Conservation (phyloP, 2,797 vertebrate genomes). For the Champsocephalus esox region DNA sequence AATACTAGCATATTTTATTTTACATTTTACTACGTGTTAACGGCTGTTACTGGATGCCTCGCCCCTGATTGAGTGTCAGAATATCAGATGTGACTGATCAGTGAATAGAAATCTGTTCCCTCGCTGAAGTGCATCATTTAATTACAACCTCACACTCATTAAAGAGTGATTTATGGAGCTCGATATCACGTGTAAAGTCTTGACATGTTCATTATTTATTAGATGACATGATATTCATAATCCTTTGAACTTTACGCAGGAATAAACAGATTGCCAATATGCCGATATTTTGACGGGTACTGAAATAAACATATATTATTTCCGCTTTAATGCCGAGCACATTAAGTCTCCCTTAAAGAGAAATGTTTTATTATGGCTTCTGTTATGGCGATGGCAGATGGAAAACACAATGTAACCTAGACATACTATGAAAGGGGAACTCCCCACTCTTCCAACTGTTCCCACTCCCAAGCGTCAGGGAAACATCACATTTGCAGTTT, state of each 20-base stretch:
- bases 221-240: not conserved
- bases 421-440: too few species aligned
- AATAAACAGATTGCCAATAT: not conserved
- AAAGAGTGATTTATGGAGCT: not conserved
- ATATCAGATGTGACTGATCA: slow-evolving; percentile 11
- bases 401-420: too few species aligned
- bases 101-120: not conserved
- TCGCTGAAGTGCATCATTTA: slow-evolving; percentile 16
- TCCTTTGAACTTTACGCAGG: not conserved
- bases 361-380: too few species aligned
- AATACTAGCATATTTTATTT: not conserved
- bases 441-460: too few species aligned
- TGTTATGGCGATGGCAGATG: too few species aligned
- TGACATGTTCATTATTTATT: not conserved
- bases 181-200: not conserved
- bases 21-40: not conserved
- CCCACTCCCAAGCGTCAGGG: too few species aligned
- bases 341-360: too few species aligned
- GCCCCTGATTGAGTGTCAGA: slow-evolving; percentile 5
- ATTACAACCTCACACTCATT: not conserved
- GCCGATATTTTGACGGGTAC: too few species aligned
- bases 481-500: too few species aligned
- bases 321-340: too few species aligned
- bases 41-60: not conserved
- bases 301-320: too few species aligned